Percentiles rank a stretch among this genome's conserved stretches.
These are phyloP conservation scores for Dasyurus viverrinus DNA, from an alignment of 2,113 vertebrate genomes.

Conservation along the genomic window DNA sequence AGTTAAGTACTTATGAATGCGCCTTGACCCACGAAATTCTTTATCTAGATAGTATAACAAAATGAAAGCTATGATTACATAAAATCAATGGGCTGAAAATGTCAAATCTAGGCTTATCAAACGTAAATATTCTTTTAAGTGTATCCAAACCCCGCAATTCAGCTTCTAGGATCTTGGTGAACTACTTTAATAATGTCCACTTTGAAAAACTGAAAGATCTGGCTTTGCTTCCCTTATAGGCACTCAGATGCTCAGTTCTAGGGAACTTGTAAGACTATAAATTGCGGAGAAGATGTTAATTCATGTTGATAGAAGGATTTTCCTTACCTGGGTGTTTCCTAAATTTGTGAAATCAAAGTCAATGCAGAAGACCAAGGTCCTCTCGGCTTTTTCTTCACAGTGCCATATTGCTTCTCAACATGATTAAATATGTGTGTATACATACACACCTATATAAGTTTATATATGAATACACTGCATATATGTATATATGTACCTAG, in stretches of 20 bases:
- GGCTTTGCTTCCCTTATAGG: neutral
- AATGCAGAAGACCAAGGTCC: neutral
- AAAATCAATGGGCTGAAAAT: neutral
- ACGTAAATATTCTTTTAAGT: neutral
- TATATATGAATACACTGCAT: too few relatives aligned
- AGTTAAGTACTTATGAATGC: neutral
- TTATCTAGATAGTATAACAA: neutral
- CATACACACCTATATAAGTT: rapidly evolving
- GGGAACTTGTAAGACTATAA: neutral
- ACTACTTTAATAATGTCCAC: neutral
- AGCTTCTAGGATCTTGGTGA: neutral
- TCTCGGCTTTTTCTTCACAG: neutral
- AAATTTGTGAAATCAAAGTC: neutral
- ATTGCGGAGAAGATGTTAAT: neutral
- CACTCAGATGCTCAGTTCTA: neutral
- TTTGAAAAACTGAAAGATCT: neutral
- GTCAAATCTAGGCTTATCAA: neutral
- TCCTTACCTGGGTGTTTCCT: neutral
- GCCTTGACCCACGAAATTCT: neutral
- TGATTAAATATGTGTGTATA: neutral
- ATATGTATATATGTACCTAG: too few relatives aligned
- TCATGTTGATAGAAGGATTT: neutral
- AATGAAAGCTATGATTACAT: neutral
- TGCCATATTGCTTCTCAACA: neutral
- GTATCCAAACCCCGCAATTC: neutral